A percentile compares a stretch with the other conserved stretches of the same genome.
Evolutionary conservation across 2,113 vertebrate species (phyloP).

Genomic region (Phalacrocorax carbo): DNA sequence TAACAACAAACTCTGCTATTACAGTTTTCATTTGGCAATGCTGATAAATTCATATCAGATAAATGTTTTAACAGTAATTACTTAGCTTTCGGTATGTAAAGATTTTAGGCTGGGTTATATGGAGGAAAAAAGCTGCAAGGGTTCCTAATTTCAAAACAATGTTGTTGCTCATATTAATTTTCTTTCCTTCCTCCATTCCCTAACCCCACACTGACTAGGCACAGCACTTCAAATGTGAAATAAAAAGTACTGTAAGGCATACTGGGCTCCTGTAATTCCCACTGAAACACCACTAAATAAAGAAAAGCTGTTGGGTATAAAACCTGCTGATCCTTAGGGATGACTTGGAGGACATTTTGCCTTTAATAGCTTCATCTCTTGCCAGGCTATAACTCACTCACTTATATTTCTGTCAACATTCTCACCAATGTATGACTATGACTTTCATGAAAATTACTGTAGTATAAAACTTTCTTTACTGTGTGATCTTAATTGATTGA

Average conservation of each 20-base stretch:
- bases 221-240: constrained; percentile 18
- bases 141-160: not conserved
- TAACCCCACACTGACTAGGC: not conserved
- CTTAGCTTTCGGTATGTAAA: not conserved
- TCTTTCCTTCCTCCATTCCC: not conserved
- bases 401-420: constrained; percentile 56
- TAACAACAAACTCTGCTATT: not conserved
- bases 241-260: not conserved
- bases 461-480: not conserved
- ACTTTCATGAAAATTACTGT: constrained; percentile 43
- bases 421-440: constrained; percentile 43
- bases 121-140: not conserved
- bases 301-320: constrained; percentile 36
- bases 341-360: constrained; percentile 46
- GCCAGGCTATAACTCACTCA: constrained; percentile 51
- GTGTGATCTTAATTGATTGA: constrained; percentile 10
- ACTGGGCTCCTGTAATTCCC: constrained; percentile 11
- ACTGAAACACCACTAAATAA: constrained; percentile 26
- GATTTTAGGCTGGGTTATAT: not conserved
- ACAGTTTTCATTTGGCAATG: not conserved
- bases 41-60: not conserved
- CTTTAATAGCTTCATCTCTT: constrained; percentile 52
- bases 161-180: not conserved
- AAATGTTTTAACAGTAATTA: not conserved
- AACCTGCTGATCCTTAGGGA: constrained; percentile 58